These are phyloP conservation scores for Polyergus mexicanus DNA, from an alignment of 1,140 invertebrate genomes.

Conservation along the genomic window DNA sequence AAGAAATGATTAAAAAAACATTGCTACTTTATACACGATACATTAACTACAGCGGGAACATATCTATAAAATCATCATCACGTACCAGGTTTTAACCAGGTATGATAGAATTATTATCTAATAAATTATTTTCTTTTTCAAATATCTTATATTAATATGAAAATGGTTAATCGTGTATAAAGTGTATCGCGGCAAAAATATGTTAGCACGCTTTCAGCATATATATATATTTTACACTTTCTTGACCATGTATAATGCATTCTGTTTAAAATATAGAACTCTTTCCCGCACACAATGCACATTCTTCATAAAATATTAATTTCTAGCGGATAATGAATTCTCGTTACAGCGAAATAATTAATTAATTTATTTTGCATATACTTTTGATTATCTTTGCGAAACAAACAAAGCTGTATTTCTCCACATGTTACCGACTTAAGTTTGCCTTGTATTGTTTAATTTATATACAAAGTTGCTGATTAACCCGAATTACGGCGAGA, in stretches of 20 bases:
- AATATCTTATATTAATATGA: not conserved
- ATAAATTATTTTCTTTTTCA: conserved; percentile 2
- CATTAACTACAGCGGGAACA: not conserved
- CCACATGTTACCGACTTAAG: conserved; percentile 24
- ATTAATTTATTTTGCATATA: conserved; percentile 30
- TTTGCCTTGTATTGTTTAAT: conserved; percentile 49
- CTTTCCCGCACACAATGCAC: not conserved
- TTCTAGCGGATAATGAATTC: not conserved
- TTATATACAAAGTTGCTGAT: conserved; percentile 48
- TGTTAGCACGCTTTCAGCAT: conserved; percentile 8
- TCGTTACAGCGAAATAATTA: conserved; percentile 4
- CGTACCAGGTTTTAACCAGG: not conserved
- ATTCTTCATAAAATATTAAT: conserved; percentile 28
- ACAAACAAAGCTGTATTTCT: conserved; percentile 21
- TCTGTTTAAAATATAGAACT: not conserved
- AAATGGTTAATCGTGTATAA: conserved; percentile 15
- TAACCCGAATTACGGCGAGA: conserved; percentile 55
- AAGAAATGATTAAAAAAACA: conserved; percentile 1
- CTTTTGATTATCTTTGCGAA: not conserved
- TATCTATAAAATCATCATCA: not conserved
- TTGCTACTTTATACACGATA: not conserved
- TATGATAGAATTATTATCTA: not conserved
- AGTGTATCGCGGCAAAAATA: not conserved
- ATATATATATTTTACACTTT: conserved; percentile 19
- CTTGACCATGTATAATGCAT: not conserved